Percentiles rank a stretch among this genome's conserved stretches.
phyloP scores from a whole-genome alignment of 37 sponge, comb jelly and placozoan genomes.

The Mnemiopsis leidyi region DNA sequence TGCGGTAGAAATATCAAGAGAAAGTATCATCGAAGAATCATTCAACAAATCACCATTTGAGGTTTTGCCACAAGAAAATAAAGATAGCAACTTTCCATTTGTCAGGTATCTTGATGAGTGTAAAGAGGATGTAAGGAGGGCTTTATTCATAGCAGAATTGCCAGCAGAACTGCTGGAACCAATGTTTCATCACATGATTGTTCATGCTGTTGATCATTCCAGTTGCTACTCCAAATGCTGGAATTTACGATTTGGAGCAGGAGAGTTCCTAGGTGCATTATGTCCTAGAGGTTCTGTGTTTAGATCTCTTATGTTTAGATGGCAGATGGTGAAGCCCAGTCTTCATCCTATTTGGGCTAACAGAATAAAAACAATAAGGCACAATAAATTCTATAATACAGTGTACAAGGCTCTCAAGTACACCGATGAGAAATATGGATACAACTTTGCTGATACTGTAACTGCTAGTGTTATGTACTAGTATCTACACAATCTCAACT shows the following conservation, averaged over 20 bases:
- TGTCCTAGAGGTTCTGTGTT: background rate
- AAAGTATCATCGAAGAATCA: background rate
- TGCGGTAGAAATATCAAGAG: background rate
- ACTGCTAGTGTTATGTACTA: slow-evolving; percentile 35
- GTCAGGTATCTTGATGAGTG: slow-evolving; percentile 14
- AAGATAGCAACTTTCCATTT: background rate
- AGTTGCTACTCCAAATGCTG: background rate
- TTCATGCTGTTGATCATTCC: slow-evolving; percentile 27
- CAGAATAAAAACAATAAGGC: background rate
- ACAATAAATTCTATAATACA: background rate
- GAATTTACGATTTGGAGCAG: background rate
- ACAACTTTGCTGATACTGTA: background rate
- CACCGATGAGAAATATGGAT: background rate
- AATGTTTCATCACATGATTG: background rate
- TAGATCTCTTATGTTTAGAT: slow-evolving; percentile 29
- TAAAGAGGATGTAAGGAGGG: background rate
- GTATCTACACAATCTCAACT: no score
- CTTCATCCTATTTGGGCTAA: background rate
- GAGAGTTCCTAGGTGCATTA: no score
- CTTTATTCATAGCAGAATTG: background rate
- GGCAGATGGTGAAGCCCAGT: slow-evolving; percentile 29
- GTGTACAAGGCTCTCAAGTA: background rate
- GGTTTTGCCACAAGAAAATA: background rate
- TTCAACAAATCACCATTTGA: background rate
- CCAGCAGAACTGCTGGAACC: background rate